These are phyloP conservation scores for Salticus scenicus DNA, from an alignment of 2,888 invertebrate species.

Conservation along the genomic window DNA sequence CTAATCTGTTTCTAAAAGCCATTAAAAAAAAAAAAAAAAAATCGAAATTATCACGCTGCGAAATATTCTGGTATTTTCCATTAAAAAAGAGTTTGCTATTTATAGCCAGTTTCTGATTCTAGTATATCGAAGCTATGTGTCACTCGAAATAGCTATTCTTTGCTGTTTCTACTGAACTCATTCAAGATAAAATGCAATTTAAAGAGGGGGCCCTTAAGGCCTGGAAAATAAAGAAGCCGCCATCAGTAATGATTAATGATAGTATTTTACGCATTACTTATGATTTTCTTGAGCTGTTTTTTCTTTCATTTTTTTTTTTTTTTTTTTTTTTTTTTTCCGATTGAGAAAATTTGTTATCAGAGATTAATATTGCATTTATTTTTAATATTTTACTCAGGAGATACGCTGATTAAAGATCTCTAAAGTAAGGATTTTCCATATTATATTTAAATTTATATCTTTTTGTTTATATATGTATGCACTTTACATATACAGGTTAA, in stretches of 20 bases:
- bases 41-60: not conserved
- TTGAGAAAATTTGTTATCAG: too few species aligned
- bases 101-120: not conserved
- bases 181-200: constrained; percentile 17
- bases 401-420: too few species aligned
- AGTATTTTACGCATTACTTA: not conserved
- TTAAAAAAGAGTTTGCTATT: not conserved
- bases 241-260: constrained; percentile 2
- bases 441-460: too few species aligned
- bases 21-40: not conserved
- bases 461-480: too few species aligned
- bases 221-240: not conserved
- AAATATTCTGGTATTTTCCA: not conserved
- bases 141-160: not conserved
- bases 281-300: not conserved
- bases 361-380: too few species aligned
- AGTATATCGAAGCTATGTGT: not conserved
- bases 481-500: too few species aligned
- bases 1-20: too few species aligned
- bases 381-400: too few species aligned
- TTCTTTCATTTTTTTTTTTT: too few species aligned
- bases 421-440: too few species aligned
- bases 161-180: not conserved
- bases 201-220: not conserved
- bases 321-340: not conserved